A percentile compares a stretch with the other conserved stretches of the same genome.
Conservation (phyloP, 2,113 vertebrate species). For the Pelmatolapia mariae region DNA sequence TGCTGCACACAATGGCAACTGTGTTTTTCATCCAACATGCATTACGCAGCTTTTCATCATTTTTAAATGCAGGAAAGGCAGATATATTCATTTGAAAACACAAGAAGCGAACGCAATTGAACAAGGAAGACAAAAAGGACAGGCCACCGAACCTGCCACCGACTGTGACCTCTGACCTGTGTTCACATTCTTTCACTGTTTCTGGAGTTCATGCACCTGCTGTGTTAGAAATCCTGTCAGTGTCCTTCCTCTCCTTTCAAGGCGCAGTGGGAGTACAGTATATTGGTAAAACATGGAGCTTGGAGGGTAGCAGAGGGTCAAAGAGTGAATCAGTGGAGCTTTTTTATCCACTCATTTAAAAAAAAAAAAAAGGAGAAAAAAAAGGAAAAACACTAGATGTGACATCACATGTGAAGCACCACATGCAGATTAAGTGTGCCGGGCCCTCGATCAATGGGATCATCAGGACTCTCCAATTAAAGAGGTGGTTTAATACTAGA, state of each 20-base stretch:
- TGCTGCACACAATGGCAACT: conserved; percentile 26
- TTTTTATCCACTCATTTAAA: conserved; percentile 36
- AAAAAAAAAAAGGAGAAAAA: rapidly evolving
- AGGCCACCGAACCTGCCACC: too few species aligned
- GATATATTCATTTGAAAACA: not conserved
- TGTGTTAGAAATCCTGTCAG: not conserved
- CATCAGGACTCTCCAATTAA: conserved; percentile 56
- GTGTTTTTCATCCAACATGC: not conserved
- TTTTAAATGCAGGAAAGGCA: not conserved
- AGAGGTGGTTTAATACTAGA: conserved; percentile 12
- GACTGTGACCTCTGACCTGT: not conserved
- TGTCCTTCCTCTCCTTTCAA: not conserved
- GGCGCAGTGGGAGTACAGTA: not conserved
- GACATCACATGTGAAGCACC: conserved; percentile 23
- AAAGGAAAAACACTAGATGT: conserved; percentile 29
- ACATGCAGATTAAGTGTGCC: conserved; percentile 31
- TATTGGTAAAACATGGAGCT: not conserved
- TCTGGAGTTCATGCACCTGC: not conserved
- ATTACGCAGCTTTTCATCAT: conserved; percentile 28
- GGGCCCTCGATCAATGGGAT: conserved; percentile 46
- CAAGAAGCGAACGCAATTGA: not conserved
- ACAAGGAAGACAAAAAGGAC: not conserved
- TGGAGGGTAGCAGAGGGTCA: not conserved
- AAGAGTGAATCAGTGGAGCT: not conserved
- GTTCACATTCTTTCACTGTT: not conserved